Evolutionary conservation across 92 coral and sea anemone genomes (phyloP).

Genomic region (Isaurus tuberculatus): DNA sequence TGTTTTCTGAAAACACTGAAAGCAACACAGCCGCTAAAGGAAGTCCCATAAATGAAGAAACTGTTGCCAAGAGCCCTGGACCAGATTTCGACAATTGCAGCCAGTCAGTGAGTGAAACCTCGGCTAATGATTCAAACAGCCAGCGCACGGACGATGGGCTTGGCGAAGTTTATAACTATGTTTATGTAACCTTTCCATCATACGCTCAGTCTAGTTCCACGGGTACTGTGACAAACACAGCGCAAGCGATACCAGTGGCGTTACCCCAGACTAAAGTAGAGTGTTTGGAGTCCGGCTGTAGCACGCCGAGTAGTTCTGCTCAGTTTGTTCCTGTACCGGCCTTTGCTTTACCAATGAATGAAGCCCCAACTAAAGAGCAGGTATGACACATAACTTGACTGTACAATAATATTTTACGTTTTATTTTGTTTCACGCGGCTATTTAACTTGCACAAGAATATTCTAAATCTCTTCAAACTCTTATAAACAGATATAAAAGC

Average conservation of each 20-base stretch:
- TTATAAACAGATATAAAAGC: too few relatives aligned
- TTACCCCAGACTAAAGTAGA: slow-evolving; percentile 46
- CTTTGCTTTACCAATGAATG: slow-evolving; percentile 33
- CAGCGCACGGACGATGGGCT: slow-evolving; percentile 31
- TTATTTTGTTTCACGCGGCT: neutral
- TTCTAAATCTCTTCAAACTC: too few relatives aligned
- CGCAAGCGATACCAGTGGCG: slow-evolving; percentile 21
- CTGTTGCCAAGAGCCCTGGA: neutral
- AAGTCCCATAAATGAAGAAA: slow-evolving; percentile 19
- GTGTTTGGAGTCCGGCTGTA: slow-evolving; percentile 36
- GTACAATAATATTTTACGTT: neutral
- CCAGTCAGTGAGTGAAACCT: slow-evolving; percentile 41
- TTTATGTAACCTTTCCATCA: slow-evolving; percentile 22
- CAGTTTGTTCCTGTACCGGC: slow-evolving; percentile 37
- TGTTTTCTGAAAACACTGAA: slow-evolving; percentile 36
- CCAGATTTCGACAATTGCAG: slow-evolving; percentile 32
- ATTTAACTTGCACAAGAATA: too few relatives aligned
- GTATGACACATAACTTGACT: neutral
- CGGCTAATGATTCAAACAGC: slow-evolving; percentile 29
- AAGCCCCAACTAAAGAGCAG: slow-evolving; percentile 32
- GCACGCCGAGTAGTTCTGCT: slow-evolving; percentile 26
- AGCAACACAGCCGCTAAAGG: slow-evolving; percentile 3
- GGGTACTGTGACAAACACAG: slow-evolving; percentile 22
- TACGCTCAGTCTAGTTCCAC: slow-evolving; percentile 30
- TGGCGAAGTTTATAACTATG: slow-evolving; percentile 36